Base-by-base conservation (phyloP, 2,888 invertebrate species). In the Harpalus rufipes region DNA sequence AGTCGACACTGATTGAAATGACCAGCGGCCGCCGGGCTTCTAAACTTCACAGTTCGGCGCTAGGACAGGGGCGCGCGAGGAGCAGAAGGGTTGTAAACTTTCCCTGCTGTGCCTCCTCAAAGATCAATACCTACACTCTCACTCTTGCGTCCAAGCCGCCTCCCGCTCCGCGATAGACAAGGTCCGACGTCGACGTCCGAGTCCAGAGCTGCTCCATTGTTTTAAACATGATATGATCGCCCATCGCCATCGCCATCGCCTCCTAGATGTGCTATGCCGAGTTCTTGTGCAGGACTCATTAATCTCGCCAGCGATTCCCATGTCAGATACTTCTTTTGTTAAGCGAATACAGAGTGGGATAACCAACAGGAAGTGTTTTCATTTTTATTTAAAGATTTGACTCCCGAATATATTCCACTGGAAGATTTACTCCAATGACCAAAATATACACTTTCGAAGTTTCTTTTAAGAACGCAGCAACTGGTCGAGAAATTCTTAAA, bases 91-190 rank as follows among this genome's bases (percentile, higher is more conserved):
- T 90, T 91, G 90, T 91, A 91, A 91, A 91, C 91, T 91, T 91
- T 91, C 91, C 90, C 91, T 91, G 90, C 85, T 85, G 81, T 81
- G 76, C 81, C 85, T 85, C 81, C 91, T 91, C 91, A 91, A 91
- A 91, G 91, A 91, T 91, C 91, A 91, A 91, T 91, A 91, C 91
- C 91, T 91, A 90, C 72, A 90, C 90, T 90, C 89, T 89, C 81
- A 76, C 85, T 81, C 81, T 81, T 85, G 81, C 85, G 76, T 81
- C 81, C 86, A 51, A 65, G 58, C 81, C 76, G 78, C 59, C 81
- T 21, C 14, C 59, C 58, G 63, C 85, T 85, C 86, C 18, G 25
- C 25, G 78, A 78, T 78, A 58, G 78, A 58, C 78, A 78, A 59
- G 58, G 78, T 59, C 56, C 56, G 32, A 32, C 32, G 32, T 32